These are phyloP conservation scores for Forbesichthys papilliferus DNA, from an alignment of 2,113 vertebrate genomes.

Conservation along the genomic window DNA sequence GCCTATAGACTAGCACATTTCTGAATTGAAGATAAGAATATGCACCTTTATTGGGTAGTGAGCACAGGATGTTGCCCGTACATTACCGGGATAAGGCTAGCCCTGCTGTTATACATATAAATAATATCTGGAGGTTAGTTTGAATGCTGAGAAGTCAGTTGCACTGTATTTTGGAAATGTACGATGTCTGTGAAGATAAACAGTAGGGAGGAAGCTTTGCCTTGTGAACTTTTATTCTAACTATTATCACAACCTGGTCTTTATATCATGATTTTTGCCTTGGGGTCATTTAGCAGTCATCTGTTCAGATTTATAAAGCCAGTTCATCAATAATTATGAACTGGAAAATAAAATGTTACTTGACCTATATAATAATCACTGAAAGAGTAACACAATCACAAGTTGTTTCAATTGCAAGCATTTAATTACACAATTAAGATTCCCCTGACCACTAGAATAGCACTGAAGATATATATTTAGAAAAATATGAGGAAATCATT, in stretches of 20 bases:
- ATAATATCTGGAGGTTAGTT: no score
- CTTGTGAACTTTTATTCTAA: conserved; percentile 34
- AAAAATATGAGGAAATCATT: conserved; percentile 41
- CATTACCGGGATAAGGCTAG: conserved; percentile 24
- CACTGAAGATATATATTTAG: conserved; percentile 51
- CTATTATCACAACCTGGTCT: conserved; percentile 40
- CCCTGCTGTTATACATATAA: conserved; percentile 35
- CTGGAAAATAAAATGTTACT: conserved; percentile 59
- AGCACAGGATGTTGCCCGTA: conserved; percentile 4
- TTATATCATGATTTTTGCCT: conserved; percentile 36
- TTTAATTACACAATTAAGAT: conserved; percentile 32
- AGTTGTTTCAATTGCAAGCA: conserved; percentile 32
- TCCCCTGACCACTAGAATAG: conserved; percentile 42
- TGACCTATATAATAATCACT: conserved; percentile 35
- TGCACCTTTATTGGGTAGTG: conserved; percentile 10
- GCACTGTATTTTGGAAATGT: conserved; percentile 24
- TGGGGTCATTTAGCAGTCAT: conserved; percentile 27
- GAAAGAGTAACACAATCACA: conserved; percentile 54
- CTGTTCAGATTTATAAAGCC: conserved; percentile 50
- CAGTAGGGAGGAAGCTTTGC: conserved; percentile 35
- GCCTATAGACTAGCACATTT: background rate
- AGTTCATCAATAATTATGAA: conserved; percentile 52
- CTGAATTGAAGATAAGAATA: background rate
- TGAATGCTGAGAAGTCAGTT: conserved; percentile 12
- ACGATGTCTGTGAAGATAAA: conserved; percentile 2